These are phyloP conservation scores for Drosophila punjabiensis DNA, from an alignment of 1,140 invertebrate species.

Conservation along the genomic window DNA sequence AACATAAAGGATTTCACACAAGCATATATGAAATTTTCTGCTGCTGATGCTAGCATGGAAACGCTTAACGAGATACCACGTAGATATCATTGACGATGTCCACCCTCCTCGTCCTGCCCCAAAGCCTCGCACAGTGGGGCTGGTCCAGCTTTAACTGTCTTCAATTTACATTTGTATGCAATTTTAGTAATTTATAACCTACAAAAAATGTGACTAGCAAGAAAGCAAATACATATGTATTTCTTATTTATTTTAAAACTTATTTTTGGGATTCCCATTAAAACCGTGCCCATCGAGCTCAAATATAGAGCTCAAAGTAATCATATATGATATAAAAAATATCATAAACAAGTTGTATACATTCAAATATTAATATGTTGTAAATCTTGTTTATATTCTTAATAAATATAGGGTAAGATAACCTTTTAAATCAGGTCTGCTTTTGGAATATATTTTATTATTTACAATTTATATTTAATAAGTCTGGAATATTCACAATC, in stretches of 20 bases:
- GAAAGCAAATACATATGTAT: too few relatives aligned
- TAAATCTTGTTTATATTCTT: too few relatives aligned
- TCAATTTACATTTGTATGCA: neutral
- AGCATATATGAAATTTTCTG: slow-evolving; percentile 58
- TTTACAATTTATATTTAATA: too few relatives aligned
- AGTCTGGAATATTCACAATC: too few relatives aligned
- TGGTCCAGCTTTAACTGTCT: neutral
- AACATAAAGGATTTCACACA: slow-evolving; percentile 85
- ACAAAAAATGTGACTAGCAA: neutral
- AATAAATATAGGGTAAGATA: too few relatives aligned
- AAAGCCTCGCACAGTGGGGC: slow-evolving; percentile 24
- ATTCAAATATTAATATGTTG: too few relatives aligned
- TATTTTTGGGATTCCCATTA: too few relatives aligned
- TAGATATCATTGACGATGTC: slow-evolving; percentile 74
- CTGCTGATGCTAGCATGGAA: slow-evolving; percentile 58
- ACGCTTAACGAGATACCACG: slow-evolving; percentile 81
- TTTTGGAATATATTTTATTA: too few relatives aligned
- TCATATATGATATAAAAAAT: too few relatives aligned
- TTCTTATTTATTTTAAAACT: too few relatives aligned
- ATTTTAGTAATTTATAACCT: neutral
- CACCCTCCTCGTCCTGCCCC: slow-evolving; percentile 3
- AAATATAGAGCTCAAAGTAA: neutral
- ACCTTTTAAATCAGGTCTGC: too few relatives aligned
- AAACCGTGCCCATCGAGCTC: neutral
- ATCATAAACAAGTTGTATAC: too few relatives aligned